Percentiles rank a stretch among this genome's conserved stretches.
These are phyloP conservation scores for Elysia chlorotica DNA, from an alignment of 1,140 invertebrate genomes.

Conservation along the genomic window DNA sequence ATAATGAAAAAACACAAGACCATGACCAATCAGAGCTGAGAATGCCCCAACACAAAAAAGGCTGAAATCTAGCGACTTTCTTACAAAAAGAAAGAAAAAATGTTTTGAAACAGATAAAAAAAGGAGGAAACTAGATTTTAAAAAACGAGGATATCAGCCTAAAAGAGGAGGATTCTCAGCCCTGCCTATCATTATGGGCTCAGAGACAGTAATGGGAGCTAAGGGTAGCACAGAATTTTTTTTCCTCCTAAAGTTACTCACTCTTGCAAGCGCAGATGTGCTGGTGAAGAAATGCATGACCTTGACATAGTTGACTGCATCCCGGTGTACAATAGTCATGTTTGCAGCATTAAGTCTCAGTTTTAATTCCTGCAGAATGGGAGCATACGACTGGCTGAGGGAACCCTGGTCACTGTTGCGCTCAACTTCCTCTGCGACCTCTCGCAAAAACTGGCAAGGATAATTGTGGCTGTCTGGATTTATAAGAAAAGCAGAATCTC, in stretches of 20 bases:
- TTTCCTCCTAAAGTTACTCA: slow-evolving; percentile 53
- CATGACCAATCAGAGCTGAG: no score
- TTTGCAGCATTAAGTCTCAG: slow-evolving; percentile 39
- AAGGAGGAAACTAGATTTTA: no score
- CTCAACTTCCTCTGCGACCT: slow-evolving; percentile 26
- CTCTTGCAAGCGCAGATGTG: slow-evolving; percentile 65
- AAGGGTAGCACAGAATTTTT: no score
- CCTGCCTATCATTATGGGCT: no score
- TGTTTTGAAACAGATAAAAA: no score
- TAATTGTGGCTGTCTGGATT: slow-evolving; percentile 8
- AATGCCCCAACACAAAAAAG: no score
- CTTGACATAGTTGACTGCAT: slow-evolving; percentile 42
- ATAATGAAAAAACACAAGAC: no score
- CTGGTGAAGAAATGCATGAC: slow-evolving; percentile 54
- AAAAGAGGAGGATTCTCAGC: no score
- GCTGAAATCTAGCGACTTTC: no score
- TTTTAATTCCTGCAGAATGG: slow-evolving; percentile 45
- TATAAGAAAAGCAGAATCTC: not conserved
- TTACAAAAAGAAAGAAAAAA: no score
- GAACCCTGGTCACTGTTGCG: slow-evolving; percentile 43
- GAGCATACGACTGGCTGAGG: slow-evolving; percentile 41
- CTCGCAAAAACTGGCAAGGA: slow-evolving; percentile 24
- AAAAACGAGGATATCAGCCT: no score
- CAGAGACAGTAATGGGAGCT: no score
- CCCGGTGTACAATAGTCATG: slow-evolving; percentile 41